These are phyloP conservation scores for Dicentrarchus labrax DNA, from an alignment of 2,113 vertebrate genomes.

Conservation along the genomic window DNA sequence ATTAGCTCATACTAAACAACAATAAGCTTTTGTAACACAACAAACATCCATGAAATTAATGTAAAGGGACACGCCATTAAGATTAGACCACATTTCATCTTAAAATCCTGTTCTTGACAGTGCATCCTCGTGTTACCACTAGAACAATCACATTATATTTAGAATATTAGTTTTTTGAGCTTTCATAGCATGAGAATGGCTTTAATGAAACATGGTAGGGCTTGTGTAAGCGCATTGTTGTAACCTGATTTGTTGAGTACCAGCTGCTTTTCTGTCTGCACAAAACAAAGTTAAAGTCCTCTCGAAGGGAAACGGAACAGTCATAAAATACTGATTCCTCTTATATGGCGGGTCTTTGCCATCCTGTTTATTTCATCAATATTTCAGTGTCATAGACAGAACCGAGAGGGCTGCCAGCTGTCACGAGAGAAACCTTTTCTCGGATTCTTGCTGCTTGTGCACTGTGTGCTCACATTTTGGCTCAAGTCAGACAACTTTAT, in stretches of 20 bases:
- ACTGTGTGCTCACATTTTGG: slow-evolving; percentile 47
- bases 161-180: slow-evolving; percentile 28
- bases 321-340: slow-evolving; percentile 53
- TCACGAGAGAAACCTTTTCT: slow-evolving; percentile 32
- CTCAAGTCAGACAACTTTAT: slow-evolving; percentile 70
- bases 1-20: too few species aligned
- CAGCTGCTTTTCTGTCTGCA: slow-evolving; percentile 58
- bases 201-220: slow-evolving; percentile 58
- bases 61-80: background rate
- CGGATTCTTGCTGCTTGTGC: slow-evolving; percentile 21
- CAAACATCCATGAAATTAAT: background rate
- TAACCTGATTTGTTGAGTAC: slow-evolving; percentile 69
- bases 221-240: slow-evolving; percentile 46
- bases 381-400: slow-evolving; percentile 60
- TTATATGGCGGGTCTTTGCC: slow-evolving; percentile 47
- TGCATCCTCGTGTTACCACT: background rate
- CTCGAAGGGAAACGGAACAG: slow-evolving; percentile 50
- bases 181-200: slow-evolving; percentile 59
- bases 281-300: slow-evolving; percentile 70
- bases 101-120: background rate
- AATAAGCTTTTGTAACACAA: background rate
- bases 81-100: background rate
- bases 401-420: slow-evolving; percentile 47
- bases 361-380: slow-evolving; percentile 64
- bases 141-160: slow-evolving; percentile 5